Evolutionary conservation across 2,113 vertebrate genomes (phyloP).

Genomic region (Anthoscopus minutus): DNA sequence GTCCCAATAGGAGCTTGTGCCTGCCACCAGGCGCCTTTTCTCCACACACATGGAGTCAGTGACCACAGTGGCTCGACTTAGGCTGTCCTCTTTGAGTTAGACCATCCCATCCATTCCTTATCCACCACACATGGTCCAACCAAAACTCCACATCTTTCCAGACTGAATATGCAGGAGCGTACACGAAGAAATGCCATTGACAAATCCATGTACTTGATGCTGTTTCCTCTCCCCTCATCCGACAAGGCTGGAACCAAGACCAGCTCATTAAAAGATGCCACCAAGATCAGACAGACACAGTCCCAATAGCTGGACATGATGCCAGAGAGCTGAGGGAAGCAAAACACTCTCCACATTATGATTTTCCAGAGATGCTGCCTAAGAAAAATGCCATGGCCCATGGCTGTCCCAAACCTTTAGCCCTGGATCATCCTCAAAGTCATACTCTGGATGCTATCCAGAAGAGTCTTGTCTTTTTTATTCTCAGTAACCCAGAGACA

Average conservation of each 20-base stretch:
- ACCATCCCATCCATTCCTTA: not conserved
- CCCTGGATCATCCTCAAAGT: not conserved
- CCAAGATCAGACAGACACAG: not conserved
- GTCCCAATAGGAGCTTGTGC: not conserved
- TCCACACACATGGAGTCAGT: not conserved
- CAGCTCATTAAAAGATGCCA: not conserved
- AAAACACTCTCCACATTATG: not conserved
- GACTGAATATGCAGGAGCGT: not conserved
- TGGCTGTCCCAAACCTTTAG: not conserved
- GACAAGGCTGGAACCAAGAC: not conserved
- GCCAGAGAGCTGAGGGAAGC: not conserved
- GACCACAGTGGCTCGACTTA: not conserved
- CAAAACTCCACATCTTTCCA: not conserved
- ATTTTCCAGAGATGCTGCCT: too few relatives aligned
- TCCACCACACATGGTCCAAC: not conserved
- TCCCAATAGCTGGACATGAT: too few relatives aligned
- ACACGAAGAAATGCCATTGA: not conserved
- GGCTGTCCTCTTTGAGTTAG: not conserved
- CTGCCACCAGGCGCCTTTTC: not conserved
- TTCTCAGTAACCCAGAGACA: not conserved
- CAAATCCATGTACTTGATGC: not conserved
- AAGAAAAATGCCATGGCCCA: not conserved
- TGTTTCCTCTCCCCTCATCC: not conserved
- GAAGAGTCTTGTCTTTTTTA: not conserved
- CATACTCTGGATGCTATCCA: not conserved